These are phyloP conservation scores for Oryzias melastigma DNA, from an alignment of 2,113 vertebrate species.

Conservation along the genomic window DNA sequence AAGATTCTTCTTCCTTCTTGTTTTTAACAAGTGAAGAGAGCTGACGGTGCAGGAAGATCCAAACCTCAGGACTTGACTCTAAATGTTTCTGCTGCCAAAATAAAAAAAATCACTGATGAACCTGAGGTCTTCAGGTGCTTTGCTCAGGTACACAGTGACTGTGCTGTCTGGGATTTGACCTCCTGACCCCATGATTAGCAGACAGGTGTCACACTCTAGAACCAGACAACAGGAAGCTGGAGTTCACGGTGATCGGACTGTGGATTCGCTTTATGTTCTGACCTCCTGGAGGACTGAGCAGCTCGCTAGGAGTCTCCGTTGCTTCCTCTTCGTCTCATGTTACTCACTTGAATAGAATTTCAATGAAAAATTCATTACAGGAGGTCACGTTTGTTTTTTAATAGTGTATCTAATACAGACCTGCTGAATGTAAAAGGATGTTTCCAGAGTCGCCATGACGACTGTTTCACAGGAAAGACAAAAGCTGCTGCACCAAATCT, in stretches of 20 bases:
- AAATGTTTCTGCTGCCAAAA: no score
- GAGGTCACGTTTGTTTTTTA: not conserved
- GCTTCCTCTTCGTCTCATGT: constrained; percentile 31
- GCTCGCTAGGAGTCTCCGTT: constrained; percentile 29
- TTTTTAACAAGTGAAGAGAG: no score
- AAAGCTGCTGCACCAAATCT: not conserved
- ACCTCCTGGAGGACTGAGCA: constrained; percentile 38
- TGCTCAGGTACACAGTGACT: no score
- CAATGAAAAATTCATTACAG: not conserved
- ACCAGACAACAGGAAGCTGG: constrained; percentile 22
- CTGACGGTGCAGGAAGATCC: no score
- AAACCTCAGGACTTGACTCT: no score
- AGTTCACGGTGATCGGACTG: constrained; percentile 19
- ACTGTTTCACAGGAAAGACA: constrained; percentile 30
- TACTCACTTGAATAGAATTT: constrained; percentile 8
- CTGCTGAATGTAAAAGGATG: constrained; percentile 2
- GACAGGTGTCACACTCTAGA: constrained; percentile 21
- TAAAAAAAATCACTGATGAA: no score
- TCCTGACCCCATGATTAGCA: no score
- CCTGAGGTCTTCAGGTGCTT: no score
- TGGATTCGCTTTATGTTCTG: constrained; percentile 17
- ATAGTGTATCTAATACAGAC: not conserved
- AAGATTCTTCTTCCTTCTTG: no score
- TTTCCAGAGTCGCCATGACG: constrained; percentile 35
- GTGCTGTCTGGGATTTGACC: no score